Evolutionary conservation across 35 echinoderm and acorn worm genomes (phyloP).

Genomic region (Heliocidaris erythrogramma): DNA sequence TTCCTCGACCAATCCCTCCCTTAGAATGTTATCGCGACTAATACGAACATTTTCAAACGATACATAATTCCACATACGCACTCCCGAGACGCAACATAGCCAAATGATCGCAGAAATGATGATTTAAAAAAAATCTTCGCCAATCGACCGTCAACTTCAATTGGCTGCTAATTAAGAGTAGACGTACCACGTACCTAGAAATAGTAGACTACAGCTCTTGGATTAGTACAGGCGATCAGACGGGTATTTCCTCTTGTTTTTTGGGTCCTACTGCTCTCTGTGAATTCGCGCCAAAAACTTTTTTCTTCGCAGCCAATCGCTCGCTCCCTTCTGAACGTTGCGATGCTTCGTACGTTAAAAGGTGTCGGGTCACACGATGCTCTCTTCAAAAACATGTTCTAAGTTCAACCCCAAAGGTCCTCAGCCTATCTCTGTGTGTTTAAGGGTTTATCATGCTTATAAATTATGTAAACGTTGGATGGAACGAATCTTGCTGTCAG

Average conservation of each 20-base stretch:
- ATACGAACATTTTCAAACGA: neutral
- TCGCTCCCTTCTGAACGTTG: neutral
- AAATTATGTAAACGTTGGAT: too few species aligned
- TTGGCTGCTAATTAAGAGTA: neutral
- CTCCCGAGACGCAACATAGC: neutral
- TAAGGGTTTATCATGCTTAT: too few species aligned
- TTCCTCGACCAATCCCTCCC: neutral
- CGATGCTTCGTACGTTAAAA: neutral
- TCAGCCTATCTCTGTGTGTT: too few species aligned
- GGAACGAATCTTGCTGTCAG: too few species aligned
- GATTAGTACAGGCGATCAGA: conserved; percentile 10
- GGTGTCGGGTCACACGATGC: neutral
- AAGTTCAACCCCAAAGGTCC: neutral
- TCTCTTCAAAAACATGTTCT: neutral
- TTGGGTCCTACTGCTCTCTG: neutral
- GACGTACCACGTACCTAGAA: neutral
- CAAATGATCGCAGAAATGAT: neutral
- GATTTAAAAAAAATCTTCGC: neutral
- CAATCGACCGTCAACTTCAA: conserved; percentile 1
- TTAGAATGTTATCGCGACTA: neutral
- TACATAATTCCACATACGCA: neutral
- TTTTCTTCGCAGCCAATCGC: neutral
- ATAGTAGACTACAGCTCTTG: neutral
- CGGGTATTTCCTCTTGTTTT: conserved; percentile 8
- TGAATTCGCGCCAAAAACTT: conserved; percentile 16